These are phyloP conservation scores for Orius insidiosus DNA, from an alignment of 1,140 invertebrate species.

Conservation along the genomic window DNA sequence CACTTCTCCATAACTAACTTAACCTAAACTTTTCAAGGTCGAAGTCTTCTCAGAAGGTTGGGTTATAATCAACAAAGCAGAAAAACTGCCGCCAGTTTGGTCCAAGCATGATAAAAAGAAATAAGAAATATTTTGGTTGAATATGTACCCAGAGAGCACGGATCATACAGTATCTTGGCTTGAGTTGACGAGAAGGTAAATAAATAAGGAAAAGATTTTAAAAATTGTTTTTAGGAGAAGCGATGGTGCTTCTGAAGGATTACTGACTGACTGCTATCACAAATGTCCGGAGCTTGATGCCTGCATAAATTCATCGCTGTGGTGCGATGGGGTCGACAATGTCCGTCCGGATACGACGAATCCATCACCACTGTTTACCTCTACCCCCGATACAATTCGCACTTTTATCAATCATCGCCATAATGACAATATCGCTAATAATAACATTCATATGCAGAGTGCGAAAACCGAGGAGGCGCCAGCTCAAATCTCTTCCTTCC, in stretches of 20 bases:
- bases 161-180: slow-evolving; percentile 67
- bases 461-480: not conserved
- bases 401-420: slow-evolving; percentile 29
- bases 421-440: slow-evolving; percentile 24
- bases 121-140: slow-evolving; percentile 55
- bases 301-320: slow-evolving; percentile 71
- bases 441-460: slow-evolving; percentile 15
- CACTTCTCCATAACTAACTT: not conserved
- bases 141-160: slow-evolving; percentile 51
- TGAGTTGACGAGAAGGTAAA: slow-evolving; percentile 50
- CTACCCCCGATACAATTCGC: slow-evolving; percentile 52
- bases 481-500: slow-evolving; percentile 19
- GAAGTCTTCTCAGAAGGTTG: slow-evolving; percentile 74
- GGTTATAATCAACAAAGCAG: slow-evolving; percentile 31
- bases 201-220: slow-evolving; percentile 3
- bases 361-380: slow-evolving; percentile 54
- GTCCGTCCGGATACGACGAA: slow-evolving; percentile 76
- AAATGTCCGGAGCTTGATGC: slow-evolving; percentile 71
- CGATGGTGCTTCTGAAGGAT: slow-evolving; percentile 29
- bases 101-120: slow-evolving; percentile 35
- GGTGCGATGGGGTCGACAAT: slow-evolving; percentile 76
- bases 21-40: slow-evolving; percentile 18
- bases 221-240: slow-evolving; percentile 23
- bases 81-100: slow-evolving; percentile 25
- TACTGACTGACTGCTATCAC: slow-evolving; percentile 54